These are phyloP conservation scores for Falco naumanni DNA, from an alignment of 2,797 vertebrate species.

Conservation along the genomic window DNA sequence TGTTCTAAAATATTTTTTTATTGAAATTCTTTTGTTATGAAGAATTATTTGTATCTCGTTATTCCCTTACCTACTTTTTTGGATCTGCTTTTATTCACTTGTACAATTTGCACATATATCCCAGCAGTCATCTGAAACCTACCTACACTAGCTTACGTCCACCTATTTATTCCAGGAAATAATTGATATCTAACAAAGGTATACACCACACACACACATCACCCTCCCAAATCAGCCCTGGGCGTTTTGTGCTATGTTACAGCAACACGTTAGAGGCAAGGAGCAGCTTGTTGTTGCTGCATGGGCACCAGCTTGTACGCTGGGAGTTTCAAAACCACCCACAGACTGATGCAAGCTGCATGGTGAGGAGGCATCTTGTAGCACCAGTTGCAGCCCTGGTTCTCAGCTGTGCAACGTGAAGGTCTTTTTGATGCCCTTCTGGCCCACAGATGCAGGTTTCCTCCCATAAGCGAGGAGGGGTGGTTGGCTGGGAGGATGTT, in stretches of 20 bases:
- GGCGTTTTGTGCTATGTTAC: not conserved
- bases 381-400: not conserved
- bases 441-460: not conserved
- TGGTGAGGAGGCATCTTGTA: not conserved
- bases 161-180: not conserved
- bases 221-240: not conserved
- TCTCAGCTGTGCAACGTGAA: not conserved
- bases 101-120: not conserved
- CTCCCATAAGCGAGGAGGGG: not conserved
- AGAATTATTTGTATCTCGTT: not conserved
- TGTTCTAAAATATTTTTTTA: not conserved
- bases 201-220: too few relatives aligned
- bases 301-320: not conserved
- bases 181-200: not conserved
- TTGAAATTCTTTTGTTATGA: not conserved
- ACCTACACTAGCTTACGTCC: rapidly evolving
- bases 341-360: rapidly evolving
- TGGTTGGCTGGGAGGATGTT: not conserved
- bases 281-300: too few relatives aligned
- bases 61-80: not conserved
- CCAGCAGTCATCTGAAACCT: not conserved
- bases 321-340: not conserved
- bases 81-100: not conserved
- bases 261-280: not conserved
- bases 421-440: not conserved